These are phyloP conservation scores for Ephestia elutella DNA, from an alignment of 1,140 invertebrate species.

Conservation along the genomic window DNA sequence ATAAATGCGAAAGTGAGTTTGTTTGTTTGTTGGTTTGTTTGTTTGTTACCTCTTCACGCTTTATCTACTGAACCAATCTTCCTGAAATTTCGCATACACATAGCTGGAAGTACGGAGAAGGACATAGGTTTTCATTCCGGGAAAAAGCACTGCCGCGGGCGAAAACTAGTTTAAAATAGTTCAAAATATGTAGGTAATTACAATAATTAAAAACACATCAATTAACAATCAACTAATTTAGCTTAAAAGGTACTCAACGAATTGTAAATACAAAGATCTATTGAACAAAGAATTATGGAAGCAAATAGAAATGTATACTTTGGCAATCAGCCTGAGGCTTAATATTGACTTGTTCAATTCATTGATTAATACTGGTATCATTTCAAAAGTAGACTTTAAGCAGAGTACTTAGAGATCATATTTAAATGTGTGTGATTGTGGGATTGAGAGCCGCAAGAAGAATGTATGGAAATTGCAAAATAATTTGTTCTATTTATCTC, in stretches of 20 bases:
- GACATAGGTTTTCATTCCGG: no score
- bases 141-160: no score
- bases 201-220: no score
- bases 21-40: no score
- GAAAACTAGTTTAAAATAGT: no score
- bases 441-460: slow-evolving; percentile 1
- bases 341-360: slow-evolving; percentile 9
- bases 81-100: no score
- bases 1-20: no score
- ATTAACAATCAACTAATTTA: no score
- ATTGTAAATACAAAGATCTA: not conserved
- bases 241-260: not conserved
- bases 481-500: slow-evolving; percentile 18
- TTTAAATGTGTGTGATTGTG: not conserved
- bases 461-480: slow-evolving; percentile 17
- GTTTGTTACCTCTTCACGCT: no score
- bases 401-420: not conserved
- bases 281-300: slow-evolving; percentile 5
- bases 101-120: no score
- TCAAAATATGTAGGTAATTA: no score
- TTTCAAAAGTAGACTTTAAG: slow-evolving; percentile 1
- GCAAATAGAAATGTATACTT: slow-evolving; percentile 11
- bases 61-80: no score
- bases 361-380: not conserved
- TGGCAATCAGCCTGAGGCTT: slow-evolving; percentile 3